A percentile compares a stretch with the other conserved stretches of the same genome.
phyloP scores from a whole-genome alignment of 2,113 vertebrate genomes.

The Chinchilla lanigera region DNA sequence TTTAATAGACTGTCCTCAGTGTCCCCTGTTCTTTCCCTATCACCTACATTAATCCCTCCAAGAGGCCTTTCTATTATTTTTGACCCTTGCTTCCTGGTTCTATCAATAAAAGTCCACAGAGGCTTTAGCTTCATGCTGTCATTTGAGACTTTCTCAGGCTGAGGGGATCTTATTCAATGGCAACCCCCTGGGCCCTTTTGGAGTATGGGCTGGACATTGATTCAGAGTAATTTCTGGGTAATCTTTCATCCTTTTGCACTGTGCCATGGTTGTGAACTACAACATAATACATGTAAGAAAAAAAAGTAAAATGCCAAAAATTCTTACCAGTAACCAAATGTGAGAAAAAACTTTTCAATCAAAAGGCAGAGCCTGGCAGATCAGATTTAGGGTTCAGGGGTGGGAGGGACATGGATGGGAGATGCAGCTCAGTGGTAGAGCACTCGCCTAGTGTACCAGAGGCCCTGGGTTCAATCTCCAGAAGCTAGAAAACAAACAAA shows the following conservation, averaged over 20 bases:
- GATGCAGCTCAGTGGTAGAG: not conserved
- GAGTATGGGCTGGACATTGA: not conserved
- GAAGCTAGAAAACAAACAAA: not conserved
- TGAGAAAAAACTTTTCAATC: not conserved
- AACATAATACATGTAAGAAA: not conserved
- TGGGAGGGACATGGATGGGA: not conserved
- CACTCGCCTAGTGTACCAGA: not conserved
- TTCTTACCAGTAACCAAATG: not conserved
- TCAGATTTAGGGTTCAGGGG: not conserved
- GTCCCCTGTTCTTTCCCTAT: not conserved
- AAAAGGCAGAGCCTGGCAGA: not conserved
- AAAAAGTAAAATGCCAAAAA: not conserved
- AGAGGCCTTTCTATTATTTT: not conserved
- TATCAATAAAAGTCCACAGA: not conserved
- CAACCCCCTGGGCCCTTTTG: not conserved
- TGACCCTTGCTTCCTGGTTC: not conserved
- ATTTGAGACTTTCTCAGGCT: not conserved
- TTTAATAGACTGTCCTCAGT: not conserved
- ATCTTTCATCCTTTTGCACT: not conserved
- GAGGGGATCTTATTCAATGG: not conserved
- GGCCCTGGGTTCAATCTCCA: not conserved
- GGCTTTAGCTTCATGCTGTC: not conserved
- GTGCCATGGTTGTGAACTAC: not conserved
- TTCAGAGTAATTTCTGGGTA: not conserved
- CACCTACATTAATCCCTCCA: not conserved